Evolutionary conservation across 2,888 invertebrate genomes (phyloP).

Genomic region (Epinotia ramella): DNA sequence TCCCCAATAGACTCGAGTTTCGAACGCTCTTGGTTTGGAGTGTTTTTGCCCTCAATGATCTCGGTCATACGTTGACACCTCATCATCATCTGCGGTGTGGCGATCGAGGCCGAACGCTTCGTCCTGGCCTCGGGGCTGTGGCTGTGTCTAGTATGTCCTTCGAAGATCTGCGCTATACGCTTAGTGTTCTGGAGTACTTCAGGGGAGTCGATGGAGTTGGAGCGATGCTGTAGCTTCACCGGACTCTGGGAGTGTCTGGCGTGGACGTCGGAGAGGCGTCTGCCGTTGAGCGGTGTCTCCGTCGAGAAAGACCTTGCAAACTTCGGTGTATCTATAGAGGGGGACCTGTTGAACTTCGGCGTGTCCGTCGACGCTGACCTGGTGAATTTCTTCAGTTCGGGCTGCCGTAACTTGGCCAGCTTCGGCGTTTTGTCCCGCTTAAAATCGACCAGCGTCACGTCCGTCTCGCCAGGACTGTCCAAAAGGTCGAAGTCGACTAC

Average conservation of each 20-base stretch:
- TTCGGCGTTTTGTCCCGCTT: constrained; percentile 44
- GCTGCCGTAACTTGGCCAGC: constrained; percentile 1
- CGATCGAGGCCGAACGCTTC: constrained; percentile 60
- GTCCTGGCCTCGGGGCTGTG: constrained; percentile 66
- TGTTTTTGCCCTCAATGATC: constrained; percentile 71
- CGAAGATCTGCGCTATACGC: constrained; percentile 72
- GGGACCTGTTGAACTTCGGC: constrained; percentile 15
- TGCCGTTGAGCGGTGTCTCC: constrained; percentile 51
- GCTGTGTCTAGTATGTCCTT: constrained; percentile 65
- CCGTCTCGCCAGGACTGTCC: constrained; percentile 69
- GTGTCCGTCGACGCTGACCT: background rate
- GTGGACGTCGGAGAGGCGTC: constrained; percentile 62
- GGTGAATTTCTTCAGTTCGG: background rate
- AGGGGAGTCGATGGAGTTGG: constrained; percentile 66
- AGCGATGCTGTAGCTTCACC: constrained; percentile 56
- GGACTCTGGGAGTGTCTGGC: constrained; percentile 64
- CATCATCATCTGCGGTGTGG: constrained; percentile 66
- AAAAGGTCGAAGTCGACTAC: constrained; percentile 62
- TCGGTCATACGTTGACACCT: constrained; percentile 72
- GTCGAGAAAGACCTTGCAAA: constrained; percentile 20
- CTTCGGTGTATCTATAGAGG: constrained; percentile 51
- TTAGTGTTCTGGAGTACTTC: constrained; percentile 63
- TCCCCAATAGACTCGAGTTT: constrained; percentile 67
- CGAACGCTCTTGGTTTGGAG: constrained; percentile 64
- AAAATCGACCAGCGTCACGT: constrained; percentile 61